Evolutionary conservation across 2,888 invertebrate species (phyloP).

Genomic region (Lymantria dispar): DNA sequence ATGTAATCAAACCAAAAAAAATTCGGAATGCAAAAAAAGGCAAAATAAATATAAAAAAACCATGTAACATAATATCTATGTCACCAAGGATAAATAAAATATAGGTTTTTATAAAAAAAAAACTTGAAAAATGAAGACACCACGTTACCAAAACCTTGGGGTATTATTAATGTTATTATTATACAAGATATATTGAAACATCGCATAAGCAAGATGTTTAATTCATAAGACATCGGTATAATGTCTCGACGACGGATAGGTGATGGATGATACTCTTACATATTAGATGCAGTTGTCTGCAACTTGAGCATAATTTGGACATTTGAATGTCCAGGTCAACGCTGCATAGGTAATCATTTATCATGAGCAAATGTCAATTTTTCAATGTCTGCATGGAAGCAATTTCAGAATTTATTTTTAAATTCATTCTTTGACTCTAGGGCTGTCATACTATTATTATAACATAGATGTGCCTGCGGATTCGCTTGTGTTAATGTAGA

Average conservation of each 20-base stretch:
- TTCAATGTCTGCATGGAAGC: neutral
- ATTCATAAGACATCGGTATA: slow-evolving; percentile 61
- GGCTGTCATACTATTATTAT: no score
- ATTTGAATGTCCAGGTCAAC: slow-evolving; percentile 62
- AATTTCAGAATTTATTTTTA: neutral
- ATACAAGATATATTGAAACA: slow-evolving; percentile 50
- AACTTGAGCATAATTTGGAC: slow-evolving; percentile 60
- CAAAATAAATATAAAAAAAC: neutral
- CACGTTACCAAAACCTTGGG: slow-evolving; percentile 39
- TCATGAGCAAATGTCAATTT: slow-evolving; percentile 24
- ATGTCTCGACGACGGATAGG: slow-evolving; percentile 36
- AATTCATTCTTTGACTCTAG: no score
- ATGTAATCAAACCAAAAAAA: no score
- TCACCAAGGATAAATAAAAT: slow-evolving; percentile 18
- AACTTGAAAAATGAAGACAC: slow-evolving; percentile 14
- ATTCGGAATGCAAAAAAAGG: neutral
- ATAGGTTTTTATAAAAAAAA: slow-evolving; percentile 16
- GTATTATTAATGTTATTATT: slow-evolving; percentile 66
- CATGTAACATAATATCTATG: slow-evolving; percentile 24
- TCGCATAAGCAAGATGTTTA: slow-evolving; percentile 42
- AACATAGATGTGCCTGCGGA: no score
- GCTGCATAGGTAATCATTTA: slow-evolving; percentile 39
- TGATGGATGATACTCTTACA: slow-evolving; percentile 51
- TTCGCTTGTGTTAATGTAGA: no score
- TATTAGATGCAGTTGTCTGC: slow-evolving; percentile 70